Percentiles rank a stretch among this genome's conserved stretches.
These are phyloP conservation scores for Clivina fossor DNA, from an alignment of 2,888 invertebrate genomes.

Conservation along the genomic window DNA sequence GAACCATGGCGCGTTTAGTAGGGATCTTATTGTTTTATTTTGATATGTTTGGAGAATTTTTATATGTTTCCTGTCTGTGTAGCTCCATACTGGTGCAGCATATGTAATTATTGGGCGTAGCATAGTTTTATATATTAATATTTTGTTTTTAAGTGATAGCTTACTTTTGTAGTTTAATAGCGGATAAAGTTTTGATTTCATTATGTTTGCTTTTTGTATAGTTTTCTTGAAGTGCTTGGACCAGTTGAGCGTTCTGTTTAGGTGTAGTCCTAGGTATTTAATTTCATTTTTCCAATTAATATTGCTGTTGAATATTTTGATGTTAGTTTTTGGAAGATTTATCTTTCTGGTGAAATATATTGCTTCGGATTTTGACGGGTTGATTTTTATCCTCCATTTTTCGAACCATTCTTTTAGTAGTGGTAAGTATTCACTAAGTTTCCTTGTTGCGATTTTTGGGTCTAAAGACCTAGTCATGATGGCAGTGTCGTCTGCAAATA, in stretches of 20 bases:
- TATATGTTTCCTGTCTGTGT: conserved; percentile 24
- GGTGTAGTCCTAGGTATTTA: conserved; percentile 37
- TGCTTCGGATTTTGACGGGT: conserved; percentile 20
- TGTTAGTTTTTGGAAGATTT: background rate
- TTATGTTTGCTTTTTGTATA: conserved; percentile 3
- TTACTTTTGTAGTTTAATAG: conserved; percentile 14
- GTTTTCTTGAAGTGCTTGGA: conserved; percentile 30
- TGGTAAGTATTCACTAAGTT: conserved; percentile 24
- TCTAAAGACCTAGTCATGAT: no score
- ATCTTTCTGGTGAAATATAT: conserved; percentile 16
- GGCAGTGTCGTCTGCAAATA: conserved; percentile 39
- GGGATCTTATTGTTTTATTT: conserved; percentile 25
- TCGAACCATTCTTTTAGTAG: conserved; percentile 18
- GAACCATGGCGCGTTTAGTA: conserved; percentile 1
- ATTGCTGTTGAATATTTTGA: conserved; percentile 12
- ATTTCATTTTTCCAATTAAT: conserved; percentile 19
- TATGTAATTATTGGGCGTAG: conserved; percentile 31
- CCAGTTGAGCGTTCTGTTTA: conserved; percentile 37
- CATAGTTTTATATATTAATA: conserved; percentile 36
- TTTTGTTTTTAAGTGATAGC: conserved; percentile 32
- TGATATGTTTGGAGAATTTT: conserved; percentile 25
- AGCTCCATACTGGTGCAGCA: conserved; percentile 29
- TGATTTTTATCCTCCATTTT: conserved; percentile 34
- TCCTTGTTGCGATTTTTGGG: conserved; percentile 34
- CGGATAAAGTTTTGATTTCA: no score